phyloP scores from a whole-genome alignment of 2,888 invertebrate species.

The Drosophila pegasa region DNA sequence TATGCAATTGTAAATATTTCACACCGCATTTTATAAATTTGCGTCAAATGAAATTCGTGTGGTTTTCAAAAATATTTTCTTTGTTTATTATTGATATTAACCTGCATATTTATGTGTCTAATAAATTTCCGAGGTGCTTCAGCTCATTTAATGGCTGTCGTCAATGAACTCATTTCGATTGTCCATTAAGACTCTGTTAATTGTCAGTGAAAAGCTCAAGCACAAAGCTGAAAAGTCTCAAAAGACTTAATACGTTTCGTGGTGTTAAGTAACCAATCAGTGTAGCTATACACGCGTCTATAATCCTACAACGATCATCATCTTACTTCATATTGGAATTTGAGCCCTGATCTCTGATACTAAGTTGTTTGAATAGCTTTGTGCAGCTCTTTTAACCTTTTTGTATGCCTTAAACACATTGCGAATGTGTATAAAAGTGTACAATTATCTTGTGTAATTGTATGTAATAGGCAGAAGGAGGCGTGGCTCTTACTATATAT shows the following conservation, averaged over 20 bases:
- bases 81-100: slow-evolving; percentile 38
- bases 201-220: background rate
- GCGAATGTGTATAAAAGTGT: background rate
- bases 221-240: background rate
- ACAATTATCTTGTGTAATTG: background rate
- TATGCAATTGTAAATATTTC: slow-evolving; percentile 56
- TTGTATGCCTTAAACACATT: background rate
- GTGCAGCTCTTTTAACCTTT: background rate
- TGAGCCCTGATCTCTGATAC: background rate
- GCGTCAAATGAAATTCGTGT: slow-evolving; percentile 28
- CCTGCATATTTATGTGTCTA: slow-evolving; percentile 48
- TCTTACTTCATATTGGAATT: background rate
- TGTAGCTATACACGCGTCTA: background rate
- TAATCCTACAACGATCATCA: background rate
- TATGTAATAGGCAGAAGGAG: background rate
- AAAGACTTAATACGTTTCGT: background rate
- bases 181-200: background rate
- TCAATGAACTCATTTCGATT: slow-evolving; percentile 28
- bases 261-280: background rate
- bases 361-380: background rate
- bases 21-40: slow-evolving; percentile 31
- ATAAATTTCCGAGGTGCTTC: slow-evolving; percentile 24
- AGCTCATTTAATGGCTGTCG: slow-evolving; percentile 21
- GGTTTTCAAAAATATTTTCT: slow-evolving; percentile 1
- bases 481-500: background rate